Conservation (phyloP, 1,140 invertebrate species). For the Brachionus paranguensis region DNA sequence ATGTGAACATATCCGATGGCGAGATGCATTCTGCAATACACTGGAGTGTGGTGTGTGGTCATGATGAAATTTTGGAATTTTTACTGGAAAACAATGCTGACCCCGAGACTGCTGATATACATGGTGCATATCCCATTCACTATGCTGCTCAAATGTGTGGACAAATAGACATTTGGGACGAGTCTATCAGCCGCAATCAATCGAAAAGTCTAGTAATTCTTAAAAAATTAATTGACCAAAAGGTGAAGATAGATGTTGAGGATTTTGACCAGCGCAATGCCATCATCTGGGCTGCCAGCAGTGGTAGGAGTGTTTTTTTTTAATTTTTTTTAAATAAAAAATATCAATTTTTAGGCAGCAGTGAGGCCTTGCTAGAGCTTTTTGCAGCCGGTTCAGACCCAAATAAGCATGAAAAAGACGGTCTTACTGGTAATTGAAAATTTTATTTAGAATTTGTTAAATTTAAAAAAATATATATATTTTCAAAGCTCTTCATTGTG, state of each 20-base stretch:
- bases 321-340: neutral
- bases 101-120: constrained; percentile 77
- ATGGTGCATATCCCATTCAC: constrained; percentile 87
- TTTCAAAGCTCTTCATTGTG: constrained; percentile 76
- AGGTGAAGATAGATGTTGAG: constrained; percentile 71
- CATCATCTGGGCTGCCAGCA: constrained; percentile 89
- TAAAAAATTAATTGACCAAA: constrained; percentile 71
- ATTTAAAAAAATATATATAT: neutral
- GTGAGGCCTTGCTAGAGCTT: constrained; percentile 74
- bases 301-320: constrained; percentile 59
- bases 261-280: constrained; percentile 88
- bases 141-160: constrained; percentile 93
- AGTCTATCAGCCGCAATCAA: constrained; percentile 14
- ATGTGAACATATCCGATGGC: constrained; percentile 79
- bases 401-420: constrained; percentile 69
- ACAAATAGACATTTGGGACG: constrained; percentile 41
- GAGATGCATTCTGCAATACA: constrained; percentile 93
- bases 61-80: constrained; percentile 63
- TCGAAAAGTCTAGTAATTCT: constrained; percentile 64
- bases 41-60: constrained; percentile 75
- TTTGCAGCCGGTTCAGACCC: constrained; percentile 75
- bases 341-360: constrained; percentile 40
- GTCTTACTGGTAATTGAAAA: constrained; percentile 53
- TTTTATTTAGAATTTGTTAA: neutral
- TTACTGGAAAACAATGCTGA: constrained; percentile 75